Base-by-base conservation (phyloP, 1,140 invertebrate species). In the Cydia strobilella region DNA sequence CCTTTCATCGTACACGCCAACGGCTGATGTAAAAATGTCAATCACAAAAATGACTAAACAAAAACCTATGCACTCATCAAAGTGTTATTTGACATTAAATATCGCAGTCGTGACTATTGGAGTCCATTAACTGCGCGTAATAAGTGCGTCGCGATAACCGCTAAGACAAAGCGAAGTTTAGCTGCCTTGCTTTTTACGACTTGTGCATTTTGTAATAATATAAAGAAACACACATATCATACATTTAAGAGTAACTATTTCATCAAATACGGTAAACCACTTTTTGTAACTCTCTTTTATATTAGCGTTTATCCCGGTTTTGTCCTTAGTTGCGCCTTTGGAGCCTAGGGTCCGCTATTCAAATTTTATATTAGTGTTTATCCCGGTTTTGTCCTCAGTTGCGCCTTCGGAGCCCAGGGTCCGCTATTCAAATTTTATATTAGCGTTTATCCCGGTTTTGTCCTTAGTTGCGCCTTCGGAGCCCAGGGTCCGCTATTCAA, bases 11-110 rank as follows among this genome's bases (percentile, higher is more conserved):
- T 23, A 59, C 20, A 23, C 18, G 54, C 20, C 54, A 59, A 10
- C 20, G 18, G 54, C 54, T 59, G 54, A 59, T 59, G 54, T 59
- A 23, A 59, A 59, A 59, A 59, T 59, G 54, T 59, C 54, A 59
- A 59, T 59, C 54, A 59, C 54, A 59, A 59, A 59, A 59, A 59
- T 59, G 54, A 59, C 54, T 59, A 59, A 59, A 59, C 54, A 59
- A 59, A 59, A 59, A 59, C 54, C 54, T 59, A 59, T 59, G 54
- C 54, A 59, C 54, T 59, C 54, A 59, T 59, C 54, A 59, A 59
- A 59, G 54, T 59, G 54, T 59, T 59, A 59, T 59, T 59, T 59
- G 54, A 59, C 54, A 23, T 59, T 59, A 59, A 59, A 59, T 59
- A 59, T 59, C 54, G 54, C 54, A 59, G 54, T 59, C 54, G 54